Evolutionary conservation across 1,140 invertebrate species (phyloP), one percentile per base, ranked within the genome.

Genomic region (Babylonia areolata): DNA sequence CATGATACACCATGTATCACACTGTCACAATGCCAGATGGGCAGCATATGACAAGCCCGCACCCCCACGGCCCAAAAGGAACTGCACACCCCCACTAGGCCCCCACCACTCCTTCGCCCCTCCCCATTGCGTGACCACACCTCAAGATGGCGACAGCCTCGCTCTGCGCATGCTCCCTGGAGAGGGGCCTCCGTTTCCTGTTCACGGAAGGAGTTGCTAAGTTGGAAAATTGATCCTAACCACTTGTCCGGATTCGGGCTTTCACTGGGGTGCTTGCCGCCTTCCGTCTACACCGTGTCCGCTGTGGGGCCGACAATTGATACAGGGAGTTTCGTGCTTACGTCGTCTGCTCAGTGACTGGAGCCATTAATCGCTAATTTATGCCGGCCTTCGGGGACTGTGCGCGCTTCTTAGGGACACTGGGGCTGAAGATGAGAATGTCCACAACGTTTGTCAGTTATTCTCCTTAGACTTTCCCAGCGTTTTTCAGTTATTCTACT

Each of bases 191-290:
- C 42, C 46, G 78, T 42, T 80, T 31, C n/a, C 40, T 11, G 40
- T 54, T n/a, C 46, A 80, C 28, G 46, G 35, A 33, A 51, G 31
- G 78, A 80, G 40, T 80, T 80, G 78, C 78, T 80, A 80, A 80
- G 40, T 51, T 51, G 78, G 78, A 80, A 80, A 80, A 80, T 80
- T 51, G 78, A 80, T 80, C 78, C 78, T 80, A 80, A 80, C 40
- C 39, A 37, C 28, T 54, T 54, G 37, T 80, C 78, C 78, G 78
- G 78, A 54, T 3, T 80, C 42, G 33, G 78, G 40, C 42, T 37
- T 51, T 28, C 42, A 54, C 28, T 31, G n/a, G 40, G 78, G 42
- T 80, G 42, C 78, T 80, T 80, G 28, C 46, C 78, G 42, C n/a
- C n/a, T 31, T 31, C 42, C 12, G 28, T 80, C 46, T 31, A 54